A percentile compares a stretch with the other conserved stretches of the same genome.
These are phyloP conservation scores for Adelges cooleyi DNA, from an alignment of 1,140 invertebrate species.

Conservation along the genomic window DNA sequence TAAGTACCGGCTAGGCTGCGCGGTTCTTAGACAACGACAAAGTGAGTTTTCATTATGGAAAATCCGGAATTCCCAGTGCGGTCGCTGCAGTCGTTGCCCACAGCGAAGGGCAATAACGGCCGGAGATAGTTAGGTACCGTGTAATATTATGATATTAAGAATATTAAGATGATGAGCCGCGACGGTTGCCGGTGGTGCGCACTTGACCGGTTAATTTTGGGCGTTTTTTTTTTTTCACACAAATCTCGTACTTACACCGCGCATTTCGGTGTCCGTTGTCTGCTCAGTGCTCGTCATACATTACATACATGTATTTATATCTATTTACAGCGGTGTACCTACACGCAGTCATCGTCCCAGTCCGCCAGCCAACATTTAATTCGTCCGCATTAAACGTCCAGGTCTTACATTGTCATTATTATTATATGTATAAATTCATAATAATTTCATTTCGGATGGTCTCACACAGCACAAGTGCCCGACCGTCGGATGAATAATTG, in stretches of 20 bases:
- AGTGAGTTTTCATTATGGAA: no score
- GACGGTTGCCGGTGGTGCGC: background rate
- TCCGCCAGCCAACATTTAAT: no score
- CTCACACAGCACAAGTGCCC: background rate
- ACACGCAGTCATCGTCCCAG: no score
- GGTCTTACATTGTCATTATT: background rate
- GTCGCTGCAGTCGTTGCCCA: background rate
- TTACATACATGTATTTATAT: no score
- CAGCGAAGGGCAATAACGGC: background rate
- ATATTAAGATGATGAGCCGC: no score
- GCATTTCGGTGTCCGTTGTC: background rate
- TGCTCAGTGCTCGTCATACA: no score
- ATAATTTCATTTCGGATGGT: background rate
- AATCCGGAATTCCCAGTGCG: no score
- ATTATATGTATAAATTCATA: background rate
- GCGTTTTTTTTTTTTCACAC: slow-evolving; percentile 15
- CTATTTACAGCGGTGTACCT: no score
- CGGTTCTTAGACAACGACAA: no score
- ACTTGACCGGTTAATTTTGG: slow-evolving; percentile 21
- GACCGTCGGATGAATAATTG: slow-evolving; percentile 9
- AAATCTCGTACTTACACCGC: slow-evolving; percentile 3
- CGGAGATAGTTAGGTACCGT: background rate
- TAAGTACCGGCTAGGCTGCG: no score
- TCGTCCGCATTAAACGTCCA: no score
- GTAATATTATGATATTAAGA: no score